Percentiles rank a stretch among this genome's conserved stretches.
phyloP scores from a whole-genome alignment of 2,113 vertebrate species.

The Aegotheles bennettii region DNA sequence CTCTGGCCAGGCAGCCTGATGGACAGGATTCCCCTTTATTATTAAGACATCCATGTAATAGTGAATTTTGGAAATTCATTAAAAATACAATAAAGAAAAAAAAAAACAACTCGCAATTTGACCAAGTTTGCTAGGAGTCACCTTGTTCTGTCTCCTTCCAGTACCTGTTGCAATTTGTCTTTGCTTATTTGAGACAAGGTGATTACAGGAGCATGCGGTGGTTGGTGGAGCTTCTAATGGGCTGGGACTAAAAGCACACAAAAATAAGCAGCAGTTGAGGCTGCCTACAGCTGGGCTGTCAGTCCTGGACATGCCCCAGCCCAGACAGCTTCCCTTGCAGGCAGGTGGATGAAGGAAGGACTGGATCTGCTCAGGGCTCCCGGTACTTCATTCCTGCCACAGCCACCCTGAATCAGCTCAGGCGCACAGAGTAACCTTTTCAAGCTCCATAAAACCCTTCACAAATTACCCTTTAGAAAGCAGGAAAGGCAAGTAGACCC shows the following conservation, averaged over 20 bases:
- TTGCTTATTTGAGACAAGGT: background rate
- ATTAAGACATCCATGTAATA: background rate
- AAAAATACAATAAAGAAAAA: background rate
- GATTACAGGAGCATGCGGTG: background rate
- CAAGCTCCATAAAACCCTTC: conserved; percentile 24
- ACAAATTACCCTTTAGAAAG: conserved; percentile 29
- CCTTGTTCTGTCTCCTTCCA: background rate
- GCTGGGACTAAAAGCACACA: background rate
- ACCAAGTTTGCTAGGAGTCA: background rate
- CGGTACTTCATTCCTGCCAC: background rate
- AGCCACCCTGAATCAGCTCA: background rate
- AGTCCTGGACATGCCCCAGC: background rate
- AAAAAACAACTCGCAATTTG: background rate
- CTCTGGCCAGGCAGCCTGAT: background rate
- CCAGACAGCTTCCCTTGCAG: background rate
- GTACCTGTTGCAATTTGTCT: background rate
- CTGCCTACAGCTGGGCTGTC: background rate
- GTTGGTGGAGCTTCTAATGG: background rate
- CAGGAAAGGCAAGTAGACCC: background rate
- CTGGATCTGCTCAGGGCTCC: background rate
- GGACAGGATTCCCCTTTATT: background rate
- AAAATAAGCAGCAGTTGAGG: background rate
- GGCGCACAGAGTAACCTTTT: conserved; percentile 6
- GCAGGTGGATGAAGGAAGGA: background rate
- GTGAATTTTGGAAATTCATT: background rate